Evolutionary conservation across 2,797 vertebrate genomes (phyloP), one percentile per base, ranked within the genome.

Genomic region (Sebastes minor): DNA sequence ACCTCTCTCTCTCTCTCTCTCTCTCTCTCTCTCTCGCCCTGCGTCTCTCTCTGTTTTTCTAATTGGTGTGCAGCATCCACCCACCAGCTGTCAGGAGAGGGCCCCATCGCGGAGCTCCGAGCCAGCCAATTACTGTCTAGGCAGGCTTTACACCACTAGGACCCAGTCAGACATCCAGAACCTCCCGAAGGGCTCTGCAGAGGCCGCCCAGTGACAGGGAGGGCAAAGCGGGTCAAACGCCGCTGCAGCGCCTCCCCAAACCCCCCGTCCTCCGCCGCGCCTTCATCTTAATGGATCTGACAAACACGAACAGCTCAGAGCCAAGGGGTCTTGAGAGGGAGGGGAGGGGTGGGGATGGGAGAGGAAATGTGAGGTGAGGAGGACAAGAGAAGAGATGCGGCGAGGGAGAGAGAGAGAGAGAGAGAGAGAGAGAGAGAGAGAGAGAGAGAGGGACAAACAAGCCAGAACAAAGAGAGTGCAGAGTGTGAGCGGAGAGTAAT

Each of bases 111-210:
- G 46, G 83, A 88, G 92, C 84, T 88, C 82, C 27, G 27, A 91
- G 86, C 80, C 84, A 91, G 75, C 93, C 93, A 95, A 94, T 95
- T 94, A 95, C 88, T 88, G 88, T 88, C 83, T 42, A 81, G 89
- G 76, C 83, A 78, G 65, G 88, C 87, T 85, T 85, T 64, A 68
- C 22, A 69, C 77, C 77, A 52, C 22, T 38, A 84, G 78, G 84
- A 86, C 76, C 74, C 80, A 80, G 82, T 76, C 82, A 83, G 76
- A 92, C 88, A 84, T 69, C 74, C 63, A 82, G 85, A 81, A 73
- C 66, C 78, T 81, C 89, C 85, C 88, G 8, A 63, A 82, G 86
- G 91, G 78, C 66, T 70, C 57, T 18, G 76, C 78, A 65, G 53
- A 68, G 13, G 60, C 81, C 49, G 73, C 77, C 84, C 46, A 2